phyloP scores from a whole-genome alignment of 2,888 invertebrate genomes.

The Andrena minutula region DNA sequence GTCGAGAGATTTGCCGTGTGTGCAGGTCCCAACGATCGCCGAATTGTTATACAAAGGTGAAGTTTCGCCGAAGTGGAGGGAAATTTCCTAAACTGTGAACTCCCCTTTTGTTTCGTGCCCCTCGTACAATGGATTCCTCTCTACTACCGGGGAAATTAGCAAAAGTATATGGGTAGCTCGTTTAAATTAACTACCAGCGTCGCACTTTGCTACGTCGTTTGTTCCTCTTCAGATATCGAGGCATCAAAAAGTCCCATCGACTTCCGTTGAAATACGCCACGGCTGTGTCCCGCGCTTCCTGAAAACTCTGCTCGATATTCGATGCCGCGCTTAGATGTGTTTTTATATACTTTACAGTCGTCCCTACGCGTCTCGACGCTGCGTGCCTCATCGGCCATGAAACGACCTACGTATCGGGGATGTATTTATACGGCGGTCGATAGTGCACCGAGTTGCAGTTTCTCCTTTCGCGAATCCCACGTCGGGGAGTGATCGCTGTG shows the following conservation, averaged over 20 bases:
- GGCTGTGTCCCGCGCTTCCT: background rate
- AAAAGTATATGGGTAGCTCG: conserved; percentile 7
- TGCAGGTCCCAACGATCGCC: conserved; percentile 57
- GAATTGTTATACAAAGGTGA: conserved; percentile 63
- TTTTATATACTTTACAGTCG: conserved; percentile 5
- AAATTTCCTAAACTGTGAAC: conserved; percentile 38
- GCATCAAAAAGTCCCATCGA: background rate
- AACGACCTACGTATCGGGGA: conserved; percentile 58
- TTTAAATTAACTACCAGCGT: conserved; percentile 26
- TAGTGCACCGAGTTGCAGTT: conserved; percentile 51
- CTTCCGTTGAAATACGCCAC: conserved; percentile 4
- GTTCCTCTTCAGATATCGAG: background rate
- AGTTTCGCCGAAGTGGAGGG: conserved; percentile 47
- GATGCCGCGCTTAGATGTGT: background rate
- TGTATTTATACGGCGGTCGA: conserved; percentile 70
- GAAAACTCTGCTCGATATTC: conserved; percentile 6
- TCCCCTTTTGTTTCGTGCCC: conserved; percentile 26
- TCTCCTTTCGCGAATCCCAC: conserved; percentile 55
- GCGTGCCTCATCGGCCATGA: conserved; percentile 67
- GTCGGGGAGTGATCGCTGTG: conserved; percentile 59
- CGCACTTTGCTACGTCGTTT: background rate
- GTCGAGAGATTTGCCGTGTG: conserved; percentile 69
- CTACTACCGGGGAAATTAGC: conserved; percentile 17
- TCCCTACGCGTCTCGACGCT: conserved; percentile 4
- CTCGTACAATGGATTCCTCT: background rate